Evolutionary conservation across 2,888 invertebrate genomes (phyloP).

Genomic region (Stratiomys singularior): DNA sequence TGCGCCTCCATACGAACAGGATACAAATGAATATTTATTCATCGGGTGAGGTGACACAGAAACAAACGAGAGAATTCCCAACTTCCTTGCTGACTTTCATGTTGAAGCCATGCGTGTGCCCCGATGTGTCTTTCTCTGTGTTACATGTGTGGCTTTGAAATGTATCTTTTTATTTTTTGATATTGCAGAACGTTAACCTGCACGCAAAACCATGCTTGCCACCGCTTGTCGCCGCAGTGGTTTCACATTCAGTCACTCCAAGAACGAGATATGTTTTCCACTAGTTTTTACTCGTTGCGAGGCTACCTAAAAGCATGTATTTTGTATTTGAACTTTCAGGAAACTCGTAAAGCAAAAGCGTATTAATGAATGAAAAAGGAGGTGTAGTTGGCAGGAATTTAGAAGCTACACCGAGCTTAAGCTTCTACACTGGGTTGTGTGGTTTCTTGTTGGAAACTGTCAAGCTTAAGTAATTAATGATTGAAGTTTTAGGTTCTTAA

Average conservation of each 20-base stretch:
- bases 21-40: not conserved
- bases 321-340: no score
- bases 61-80: not conserved
- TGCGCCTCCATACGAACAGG: not conserved
- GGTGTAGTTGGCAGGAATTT: no score
- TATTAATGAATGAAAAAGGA: no score
- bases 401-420: no score
- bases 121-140: no score
- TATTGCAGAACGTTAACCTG: constrained; percentile 1
- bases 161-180: not conserved
- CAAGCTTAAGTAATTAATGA: no score
- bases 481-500: no score
- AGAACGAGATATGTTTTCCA: not conserved
- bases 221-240: not conserved
- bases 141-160: constrained; percentile 4
- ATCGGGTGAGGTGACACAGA: not conserved
- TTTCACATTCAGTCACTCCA: not conserved
- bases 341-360: no score
- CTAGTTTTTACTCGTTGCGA: no score
- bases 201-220: not conserved
- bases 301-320: no score
- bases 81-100: not conserved
- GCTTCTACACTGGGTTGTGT: no score
- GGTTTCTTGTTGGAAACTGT: no score
- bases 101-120: not conserved